Evolutionary conservation across 1,140 invertebrate genomes (phyloP), one percentile per base, ranked within the genome.

Genomic region (Drosophila hydei): DNA sequence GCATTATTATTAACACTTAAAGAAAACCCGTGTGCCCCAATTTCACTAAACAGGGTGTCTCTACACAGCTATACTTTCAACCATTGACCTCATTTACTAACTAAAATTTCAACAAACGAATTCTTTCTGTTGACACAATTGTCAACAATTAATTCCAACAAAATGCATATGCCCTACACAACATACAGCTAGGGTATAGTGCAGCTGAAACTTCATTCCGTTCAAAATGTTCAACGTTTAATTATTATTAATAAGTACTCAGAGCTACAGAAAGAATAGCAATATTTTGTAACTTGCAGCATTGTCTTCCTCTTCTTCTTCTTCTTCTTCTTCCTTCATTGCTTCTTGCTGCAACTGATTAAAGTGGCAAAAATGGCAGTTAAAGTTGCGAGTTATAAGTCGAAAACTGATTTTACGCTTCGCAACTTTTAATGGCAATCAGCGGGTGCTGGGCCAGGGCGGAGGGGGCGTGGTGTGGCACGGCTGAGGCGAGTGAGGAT

Each of bases 401-500:
- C 51, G 58, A 55, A 62, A 68, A 76, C 73, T 63, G 70, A 73
- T 76, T 76, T 76, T 69, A 76, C 70, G 74, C 70, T 42, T 69
- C 70, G 45, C 70, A 76, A 76, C 70, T 76, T 76, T 76, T 76
- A 73, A 76, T 73, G 58, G 69, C 69, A 61, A 75, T 63, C 67
- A 67, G 38, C n/a, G 16, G 38, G 38, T 0, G 6, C 38, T 14
- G 6, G 6, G 6, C 30, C 30, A 16, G n/a, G 16, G 30, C 47
- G 21, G 19, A 11, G 1, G 18, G 19, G 19, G 43, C 3, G 12
- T 11, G 3, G 12, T n/a, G n/a, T n/a, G n/a, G n/a, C n/a, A n/a
- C n/a, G n/a, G n/a, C n/a, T n/a, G n/a, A n/a, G n/a, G n/a, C n/a
- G n/a, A 8, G 14, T 18, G 18, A 55, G 54, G 27, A 33, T 36